Evolutionary conservation across 2,888 invertebrate species (phyloP).

Genomic region (Macropis europaea): DNA sequence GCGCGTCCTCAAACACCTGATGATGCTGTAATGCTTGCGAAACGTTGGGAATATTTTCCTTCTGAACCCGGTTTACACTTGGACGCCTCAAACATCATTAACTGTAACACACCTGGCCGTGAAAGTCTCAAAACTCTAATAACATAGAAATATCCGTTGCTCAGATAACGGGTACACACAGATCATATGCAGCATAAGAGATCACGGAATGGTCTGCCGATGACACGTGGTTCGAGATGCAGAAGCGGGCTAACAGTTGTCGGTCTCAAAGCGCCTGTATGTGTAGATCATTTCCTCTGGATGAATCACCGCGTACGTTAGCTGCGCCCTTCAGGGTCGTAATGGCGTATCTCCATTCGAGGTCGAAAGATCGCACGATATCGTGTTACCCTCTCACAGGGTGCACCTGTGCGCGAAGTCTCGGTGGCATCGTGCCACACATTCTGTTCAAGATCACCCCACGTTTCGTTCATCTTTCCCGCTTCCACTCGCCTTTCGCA

Average conservation of each 20-base stretch:
- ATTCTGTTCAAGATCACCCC: constrained; percentile 52
- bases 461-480: constrained; percentile 16
- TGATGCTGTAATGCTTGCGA: too few species aligned
- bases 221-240: constrained; percentile 34
- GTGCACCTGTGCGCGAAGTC: constrained; percentile 60
- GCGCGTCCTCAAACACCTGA: too few species aligned
- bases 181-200: neutral
- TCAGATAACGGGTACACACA: neutral
- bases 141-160: neutral
- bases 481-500: neutral
- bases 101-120: neutral
- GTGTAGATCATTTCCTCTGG: constrained; percentile 58
- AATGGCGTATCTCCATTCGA: constrained; percentile 41
- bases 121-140: neutral
- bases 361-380: constrained; percentile 68
- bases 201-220: constrained; percentile 24
- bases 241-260: constrained; percentile 28
- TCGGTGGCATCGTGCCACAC: constrained; percentile 58
- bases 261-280: constrained; percentile 28
- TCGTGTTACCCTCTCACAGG: constrained; percentile 62
- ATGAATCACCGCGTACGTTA: constrained; percentile 57
- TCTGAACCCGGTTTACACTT: neutral
- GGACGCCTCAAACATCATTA: neutral
- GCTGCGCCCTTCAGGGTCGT: constrained; percentile 46
- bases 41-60: too few species aligned